A percentile compares a stretch with the other conserved stretches of the same genome.
These are phyloP conservation scores for Procapra przewalskii DNA, from an alignment of 2,113 vertebrate species.

Conservation along the genomic window DNA sequence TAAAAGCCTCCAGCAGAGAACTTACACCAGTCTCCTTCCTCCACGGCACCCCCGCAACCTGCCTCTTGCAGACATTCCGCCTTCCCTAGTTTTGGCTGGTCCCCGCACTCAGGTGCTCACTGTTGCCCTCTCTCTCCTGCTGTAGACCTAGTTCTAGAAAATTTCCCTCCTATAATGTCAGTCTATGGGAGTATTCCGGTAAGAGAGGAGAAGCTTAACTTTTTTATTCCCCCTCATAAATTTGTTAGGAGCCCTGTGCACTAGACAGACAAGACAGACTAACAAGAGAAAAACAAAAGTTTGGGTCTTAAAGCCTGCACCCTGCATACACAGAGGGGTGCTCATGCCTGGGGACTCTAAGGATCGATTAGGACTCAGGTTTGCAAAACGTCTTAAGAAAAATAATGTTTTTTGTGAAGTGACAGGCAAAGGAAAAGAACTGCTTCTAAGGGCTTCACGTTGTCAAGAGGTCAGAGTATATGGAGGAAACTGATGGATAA, in stretches of 20 bases:
- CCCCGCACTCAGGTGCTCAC: too few species aligned
- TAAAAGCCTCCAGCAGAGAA: neutral
- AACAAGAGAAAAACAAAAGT: neutral
- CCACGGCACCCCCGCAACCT: neutral
- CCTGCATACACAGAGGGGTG: neutral
- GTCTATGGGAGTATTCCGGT: neutral
- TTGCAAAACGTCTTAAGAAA: neutral
- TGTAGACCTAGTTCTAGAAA: neutral
- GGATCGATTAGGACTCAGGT: neutral
- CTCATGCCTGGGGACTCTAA: neutral
- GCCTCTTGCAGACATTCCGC: neutral
- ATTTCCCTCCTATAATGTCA: neutral
- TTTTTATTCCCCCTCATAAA: neutral
- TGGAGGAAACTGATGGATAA: neutral
- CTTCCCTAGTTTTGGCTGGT: neutral
- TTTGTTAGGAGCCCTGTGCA: neutral
- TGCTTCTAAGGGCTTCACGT: neutral
- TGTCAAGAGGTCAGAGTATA: neutral
- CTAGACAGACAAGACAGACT: neutral
- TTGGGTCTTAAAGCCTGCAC: neutral
- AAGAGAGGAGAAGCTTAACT: neutral
- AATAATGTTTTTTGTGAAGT: neutral
- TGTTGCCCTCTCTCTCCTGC: neutral
- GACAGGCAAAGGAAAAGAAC: neutral
- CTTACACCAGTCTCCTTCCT: neutral